Conservation (phyloP, 2,113 vertebrate genomes). For the Melospiza melodia region DNA sequence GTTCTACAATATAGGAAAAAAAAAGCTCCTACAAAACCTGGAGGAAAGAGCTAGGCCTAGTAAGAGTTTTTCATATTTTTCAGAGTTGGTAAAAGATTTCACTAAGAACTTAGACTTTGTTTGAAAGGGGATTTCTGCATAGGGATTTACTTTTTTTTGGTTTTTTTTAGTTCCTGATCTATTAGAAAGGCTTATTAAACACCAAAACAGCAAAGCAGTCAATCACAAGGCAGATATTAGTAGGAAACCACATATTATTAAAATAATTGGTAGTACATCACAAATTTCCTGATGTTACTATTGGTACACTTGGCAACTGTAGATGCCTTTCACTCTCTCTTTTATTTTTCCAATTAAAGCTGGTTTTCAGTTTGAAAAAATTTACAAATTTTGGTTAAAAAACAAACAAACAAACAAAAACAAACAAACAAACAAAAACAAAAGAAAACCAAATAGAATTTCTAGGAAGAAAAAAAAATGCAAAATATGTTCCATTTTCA, state of each 20-base stretch:
- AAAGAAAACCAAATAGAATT: not conserved
- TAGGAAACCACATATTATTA: not conserved
- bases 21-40: not conserved
- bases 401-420: too few relatives aligned
- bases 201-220: not conserved
- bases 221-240: not conserved
- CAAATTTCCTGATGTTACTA: not conserved
- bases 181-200: not conserved
- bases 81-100: not conserved
- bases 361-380: not conserved
- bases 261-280: not conserved
- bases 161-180: not conserved
- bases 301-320: not conserved
- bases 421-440: not conserved
- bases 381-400: fast-evolving
- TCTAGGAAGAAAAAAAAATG: not conserved
- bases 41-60: not conserved
- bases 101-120: not conserved
- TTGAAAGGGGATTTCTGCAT: not conserved
- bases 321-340: not conserved
- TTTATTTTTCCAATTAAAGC: not conserved
- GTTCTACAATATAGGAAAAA: not conserved
- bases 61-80: not conserved
- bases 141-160: not conserved
- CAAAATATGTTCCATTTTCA: not conserved